Conservation (phyloP, 2,888 invertebrate species). For the Cephus pygmeus region DNA sequence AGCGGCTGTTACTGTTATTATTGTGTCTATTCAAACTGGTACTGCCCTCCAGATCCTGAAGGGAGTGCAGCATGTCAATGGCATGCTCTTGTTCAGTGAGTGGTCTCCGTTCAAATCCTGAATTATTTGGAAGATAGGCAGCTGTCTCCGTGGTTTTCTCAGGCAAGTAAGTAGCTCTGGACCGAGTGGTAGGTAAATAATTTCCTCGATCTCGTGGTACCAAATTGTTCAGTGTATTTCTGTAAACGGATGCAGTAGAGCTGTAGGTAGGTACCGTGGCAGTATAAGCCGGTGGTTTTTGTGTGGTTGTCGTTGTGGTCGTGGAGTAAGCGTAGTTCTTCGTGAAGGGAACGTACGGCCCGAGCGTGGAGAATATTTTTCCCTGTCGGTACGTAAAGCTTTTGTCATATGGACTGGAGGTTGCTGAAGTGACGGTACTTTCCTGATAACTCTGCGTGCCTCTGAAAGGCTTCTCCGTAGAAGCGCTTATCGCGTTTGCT, state of each 20-base stretch:
- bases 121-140: conserved; percentile 20
- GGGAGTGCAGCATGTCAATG: conserved; percentile 76
- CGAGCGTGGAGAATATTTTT: conserved; percentile 53
- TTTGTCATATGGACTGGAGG: conserved; percentile 52
- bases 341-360: conserved; percentile 61
- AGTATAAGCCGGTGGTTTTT: conserved; percentile 45
- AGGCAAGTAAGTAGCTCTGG: conserved; percentile 44
- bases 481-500: conserved; percentile 44
- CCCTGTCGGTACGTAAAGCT: conserved; percentile 56
- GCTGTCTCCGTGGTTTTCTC: conserved; percentile 41
- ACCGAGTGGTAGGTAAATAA: conserved; percentile 25
- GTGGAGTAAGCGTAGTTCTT: conserved; percentile 55
- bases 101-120: conserved; percentile 43
- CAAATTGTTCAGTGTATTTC: conserved; percentile 30
- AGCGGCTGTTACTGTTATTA: conserved; percentile 67
- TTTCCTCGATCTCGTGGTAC: conserved; percentile 27
- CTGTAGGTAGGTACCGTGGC: conserved; percentile 55
- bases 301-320: conserved; percentile 36
- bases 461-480: conserved; percentile 51
- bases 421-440: conserved; percentile 36
- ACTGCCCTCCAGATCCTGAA: conserved; percentile 72
- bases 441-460: conserved; percentile 28
- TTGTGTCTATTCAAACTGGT: conserved; percentile 50
- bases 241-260: conserved; percentile 28
- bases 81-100: conserved; percentile 74